A percentile compares a stretch with the other conserved stretches of the same genome.
Evolutionary conservation across 2,113 vertebrate genomes (phyloP).

Genomic region (Hippocampus barbouri): DNA sequence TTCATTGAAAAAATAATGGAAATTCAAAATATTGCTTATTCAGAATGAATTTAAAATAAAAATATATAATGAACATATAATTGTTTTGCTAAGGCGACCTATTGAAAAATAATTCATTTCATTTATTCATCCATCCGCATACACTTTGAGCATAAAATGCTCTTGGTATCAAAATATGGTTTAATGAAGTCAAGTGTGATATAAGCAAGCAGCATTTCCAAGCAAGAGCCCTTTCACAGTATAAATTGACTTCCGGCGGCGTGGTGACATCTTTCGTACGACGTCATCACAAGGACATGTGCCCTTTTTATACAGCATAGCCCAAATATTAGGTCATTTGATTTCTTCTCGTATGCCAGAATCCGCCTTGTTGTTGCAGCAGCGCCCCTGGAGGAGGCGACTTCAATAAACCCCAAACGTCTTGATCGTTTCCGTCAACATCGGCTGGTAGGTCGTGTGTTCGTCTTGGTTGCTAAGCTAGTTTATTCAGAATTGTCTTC

Average conservation of each 20-base stretch:
- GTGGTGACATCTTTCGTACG: not conserved
- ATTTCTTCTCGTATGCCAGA: too few relatives aligned
- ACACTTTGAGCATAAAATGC: not conserved
- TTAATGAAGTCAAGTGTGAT: not conserved
- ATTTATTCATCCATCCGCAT: not conserved
- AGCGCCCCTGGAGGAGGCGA: not conserved
- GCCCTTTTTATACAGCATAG: too few relatives aligned
- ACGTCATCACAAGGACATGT: not conserved
- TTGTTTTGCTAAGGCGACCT: not conserved
- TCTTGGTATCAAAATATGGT: not conserved
- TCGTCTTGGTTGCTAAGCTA: conserved; percentile 37
- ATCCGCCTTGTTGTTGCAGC: not conserved
- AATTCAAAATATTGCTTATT: too few relatives aligned
- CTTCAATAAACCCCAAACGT: not conserved
- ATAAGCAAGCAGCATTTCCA: not conserved
- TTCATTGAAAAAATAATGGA: too few relatives aligned
- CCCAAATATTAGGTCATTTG: not conserved
- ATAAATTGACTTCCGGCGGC: not conserved
- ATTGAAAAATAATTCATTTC: not conserved
- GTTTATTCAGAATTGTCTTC: conserved; percentile 18
- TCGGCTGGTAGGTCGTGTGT: not conserved
- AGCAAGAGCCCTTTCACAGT: not conserved
- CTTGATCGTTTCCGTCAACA: not conserved
- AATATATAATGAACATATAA: not conserved
- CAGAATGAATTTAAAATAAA: not conserved